phyloP scores from a whole-genome alignment of 1,140 invertebrate species.

The Trinorchestia longiramus region DNA sequence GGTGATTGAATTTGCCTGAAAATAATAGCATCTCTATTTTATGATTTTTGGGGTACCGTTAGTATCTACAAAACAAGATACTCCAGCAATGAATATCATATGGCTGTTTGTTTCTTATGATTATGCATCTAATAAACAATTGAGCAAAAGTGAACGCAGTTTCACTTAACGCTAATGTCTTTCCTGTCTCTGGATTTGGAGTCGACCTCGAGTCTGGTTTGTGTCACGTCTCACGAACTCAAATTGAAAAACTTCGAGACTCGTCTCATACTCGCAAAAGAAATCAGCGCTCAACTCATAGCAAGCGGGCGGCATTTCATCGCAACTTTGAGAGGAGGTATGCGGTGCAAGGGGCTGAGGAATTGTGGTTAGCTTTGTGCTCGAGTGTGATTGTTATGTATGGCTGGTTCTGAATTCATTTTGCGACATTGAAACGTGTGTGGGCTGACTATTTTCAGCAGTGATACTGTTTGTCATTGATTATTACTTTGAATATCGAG shows the following conservation, averaged over 20 bases:
- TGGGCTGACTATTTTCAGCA: not conserved
- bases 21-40: not conserved
- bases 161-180: not conserved
- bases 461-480: not conserved
- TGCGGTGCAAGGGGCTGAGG: not conserved
- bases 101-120: not conserved
- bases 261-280: not conserved
- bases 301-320: not conserved
- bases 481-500: not conserved
- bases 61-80: too few species aligned
- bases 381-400: not conserved
- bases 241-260: not conserved
- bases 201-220: slow-evolving; percentile 5
- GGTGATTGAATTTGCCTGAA: not conserved
- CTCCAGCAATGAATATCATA: too few species aligned
- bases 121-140: not conserved
- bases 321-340: not conserved
- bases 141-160: not conserved
- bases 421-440: not conserved
- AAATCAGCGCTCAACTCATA: not conserved
- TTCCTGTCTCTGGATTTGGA: not conserved
- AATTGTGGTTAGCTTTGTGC: not conserved
- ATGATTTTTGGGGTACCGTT: too few species aligned
- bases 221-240: not conserved
- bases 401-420: not conserved